Base-by-base conservation (phyloP, 2,113 vertebrate species). In the Microtus montanus region DNA sequence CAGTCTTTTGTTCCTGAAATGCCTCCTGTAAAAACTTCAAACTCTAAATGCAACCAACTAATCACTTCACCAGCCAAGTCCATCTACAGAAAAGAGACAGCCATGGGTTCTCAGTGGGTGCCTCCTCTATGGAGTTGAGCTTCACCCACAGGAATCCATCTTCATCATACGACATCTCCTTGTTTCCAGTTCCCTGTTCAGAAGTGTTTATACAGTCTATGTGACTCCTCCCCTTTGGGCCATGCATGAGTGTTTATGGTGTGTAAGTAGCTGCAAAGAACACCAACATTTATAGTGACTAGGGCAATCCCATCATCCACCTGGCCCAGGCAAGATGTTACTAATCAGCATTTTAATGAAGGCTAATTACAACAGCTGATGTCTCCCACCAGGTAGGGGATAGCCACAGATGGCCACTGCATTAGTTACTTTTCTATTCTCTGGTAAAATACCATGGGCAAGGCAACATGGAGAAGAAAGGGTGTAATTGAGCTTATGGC, bases 331-430 rank as follows among this genome's bases (percentile, higher is more conserved):
- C 95, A 96, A 97, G 92, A 95, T 66, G 7, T 97, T 98, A 98
- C 98, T 98, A 98, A 98, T 98, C 98, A 98, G 97, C 98, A 98
- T 98, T 98, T 98, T 98, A 98, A 98, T 97, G 91, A 98, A 98
- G 95, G 93, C 95, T 98, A 98, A 98, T 98, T 98, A 98, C 92
- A 98, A 95, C 97, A 96, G 97, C 96, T 98, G 98, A 98, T 98
- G 97, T 96, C 95, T 98, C 97, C 98, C 96, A 97, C 96, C 96
- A 98, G 98, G 98, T 98, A 98, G 98, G 97, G 96, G 97, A 96
- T 98, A 97, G 98, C 98, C 98, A 97, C 98, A 98, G 98, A 98
- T 97, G 95, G 97, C 96, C 96, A 96, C 97, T 83, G 38, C 15
- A 26, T 64, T 41, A 83, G 7, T 41, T 83, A 41, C 58, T 63